Conservation (phyloP, 2,888 invertebrate genomes). For the Melieria crassipennis region DNA sequence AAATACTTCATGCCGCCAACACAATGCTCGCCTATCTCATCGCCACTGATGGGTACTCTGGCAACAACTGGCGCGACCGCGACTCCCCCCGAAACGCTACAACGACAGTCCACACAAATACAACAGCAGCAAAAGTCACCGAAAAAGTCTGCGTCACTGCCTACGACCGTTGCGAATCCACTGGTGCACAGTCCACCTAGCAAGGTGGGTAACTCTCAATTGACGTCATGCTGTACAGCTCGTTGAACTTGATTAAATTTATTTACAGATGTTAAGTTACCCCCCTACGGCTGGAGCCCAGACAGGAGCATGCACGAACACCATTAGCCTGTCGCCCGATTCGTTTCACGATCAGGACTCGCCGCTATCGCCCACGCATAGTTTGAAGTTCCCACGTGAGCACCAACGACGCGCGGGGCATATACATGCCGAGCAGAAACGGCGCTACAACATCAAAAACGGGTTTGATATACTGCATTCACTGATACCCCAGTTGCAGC, state of each 20-base stretch:
- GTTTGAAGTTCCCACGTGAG: conserved; percentile 67
- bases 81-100: conserved; percentile 55
- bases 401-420: conserved; percentile 86
- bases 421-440: conserved; percentile 95
- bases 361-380: conserved; percentile 72
- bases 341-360: conserved; percentile 64
- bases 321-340: conserved; percentile 61
- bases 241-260: too few relatives aligned
- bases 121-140: conserved; percentile 57
- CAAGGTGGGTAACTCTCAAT: conserved; percentile 46
- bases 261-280: conserved; percentile 54
- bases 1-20: conserved; percentile 34
- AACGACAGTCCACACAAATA: conserved; percentile 58
- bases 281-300: conserved; percentile 48
- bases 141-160: conserved; percentile 63
- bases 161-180: conserved; percentile 52
- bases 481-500: conserved; percentile 89
- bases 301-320: conserved; percentile 45
- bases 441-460: conserved; percentile 94
- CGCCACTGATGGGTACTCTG: conserved; percentile 19
- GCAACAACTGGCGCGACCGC: conserved; percentile 60
- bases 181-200: conserved; percentile 59
- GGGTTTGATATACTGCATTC: conserved; percentile 95
- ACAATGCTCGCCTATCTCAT: conserved; percentile 19
- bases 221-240: neutral